Evolutionary conservation across 1,140 invertebrate genomes (phyloP).

Genomic region (Metopolophium dirhodum): DNA sequence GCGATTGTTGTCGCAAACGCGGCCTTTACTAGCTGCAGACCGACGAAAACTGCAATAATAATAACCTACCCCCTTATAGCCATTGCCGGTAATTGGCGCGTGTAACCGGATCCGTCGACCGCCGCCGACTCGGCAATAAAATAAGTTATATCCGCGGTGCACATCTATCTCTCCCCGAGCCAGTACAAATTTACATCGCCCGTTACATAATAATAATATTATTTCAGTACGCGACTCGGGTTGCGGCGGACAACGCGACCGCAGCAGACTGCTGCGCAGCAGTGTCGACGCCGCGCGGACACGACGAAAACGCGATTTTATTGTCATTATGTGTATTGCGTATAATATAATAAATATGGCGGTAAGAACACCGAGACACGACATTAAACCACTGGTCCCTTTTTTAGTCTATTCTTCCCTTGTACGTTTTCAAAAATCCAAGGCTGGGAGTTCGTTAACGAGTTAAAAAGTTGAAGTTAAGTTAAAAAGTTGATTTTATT

Average conservation of each 20-base stretch:
- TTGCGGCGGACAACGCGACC: neutral
- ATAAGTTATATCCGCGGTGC: slow-evolving; percentile 18
- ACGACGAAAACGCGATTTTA: too few relatives aligned
- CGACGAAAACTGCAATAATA: neutral
- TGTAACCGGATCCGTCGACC: slow-evolving; percentile 22
- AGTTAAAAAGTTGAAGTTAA: too few relatives aligned
- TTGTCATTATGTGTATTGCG: neutral
- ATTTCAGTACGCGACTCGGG: neutral
- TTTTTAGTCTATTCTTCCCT: too few relatives aligned
- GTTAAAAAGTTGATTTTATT: too few relatives aligned
- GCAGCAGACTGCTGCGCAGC: too few relatives aligned
- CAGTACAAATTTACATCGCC: neutral
- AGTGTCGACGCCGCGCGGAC: neutral
- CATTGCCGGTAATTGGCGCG: slow-evolving; percentile 22
- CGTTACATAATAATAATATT: neutral
- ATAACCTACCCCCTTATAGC: neutral
- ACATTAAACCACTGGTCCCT: neutral
- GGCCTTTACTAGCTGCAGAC: neutral
- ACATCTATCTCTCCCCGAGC: neutral
- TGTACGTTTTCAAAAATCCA: too few relatives aligned
- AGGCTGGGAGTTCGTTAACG: too few relatives aligned
- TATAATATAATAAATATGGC: neutral
- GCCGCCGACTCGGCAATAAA: slow-evolving; percentile 26
- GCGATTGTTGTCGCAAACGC: neutral
- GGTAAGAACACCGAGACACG: neutral